These are phyloP conservation scores for Patella depressa DNA, from an alignment of 2,888 invertebrate species.

Conservation along the genomic window DNA sequence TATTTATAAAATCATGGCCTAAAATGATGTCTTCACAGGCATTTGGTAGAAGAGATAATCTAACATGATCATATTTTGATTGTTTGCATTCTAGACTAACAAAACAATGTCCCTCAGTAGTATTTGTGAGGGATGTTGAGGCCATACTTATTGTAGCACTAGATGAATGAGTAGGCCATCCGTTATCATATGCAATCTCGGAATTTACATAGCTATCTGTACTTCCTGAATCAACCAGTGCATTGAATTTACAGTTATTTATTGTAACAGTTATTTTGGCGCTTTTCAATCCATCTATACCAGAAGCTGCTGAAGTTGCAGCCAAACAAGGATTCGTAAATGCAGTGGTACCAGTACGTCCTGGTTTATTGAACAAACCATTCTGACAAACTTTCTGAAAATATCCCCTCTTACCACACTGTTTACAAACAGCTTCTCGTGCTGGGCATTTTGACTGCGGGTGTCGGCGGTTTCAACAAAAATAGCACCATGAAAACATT, in stretches of 20 bases:
- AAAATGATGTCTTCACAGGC: not conserved
- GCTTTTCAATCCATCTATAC: not conserved
- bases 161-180: not conserved
- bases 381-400: not conserved
- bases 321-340: not conserved
- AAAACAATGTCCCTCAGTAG: not conserved
- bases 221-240: not conserved
- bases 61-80: not conserved
- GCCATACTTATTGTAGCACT: not conserved
- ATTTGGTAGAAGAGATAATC: not conserved
- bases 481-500: not conserved
- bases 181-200: not conserved
- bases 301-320: not conserved
- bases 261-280: not conserved
- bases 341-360: not conserved
- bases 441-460: not conserved
- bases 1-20: not conserved
- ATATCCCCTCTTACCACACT: not conserved
- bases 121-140: conserved; percentile 3
- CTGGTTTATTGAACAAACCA: not conserved
- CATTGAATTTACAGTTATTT: not conserved
- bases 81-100: not conserved
- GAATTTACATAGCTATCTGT: not conserved
- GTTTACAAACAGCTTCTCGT: not conserved
- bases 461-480: not conserved